Conservation (phyloP, 2,888 invertebrate species). For the Leptinotarsa haldemani region DNA sequence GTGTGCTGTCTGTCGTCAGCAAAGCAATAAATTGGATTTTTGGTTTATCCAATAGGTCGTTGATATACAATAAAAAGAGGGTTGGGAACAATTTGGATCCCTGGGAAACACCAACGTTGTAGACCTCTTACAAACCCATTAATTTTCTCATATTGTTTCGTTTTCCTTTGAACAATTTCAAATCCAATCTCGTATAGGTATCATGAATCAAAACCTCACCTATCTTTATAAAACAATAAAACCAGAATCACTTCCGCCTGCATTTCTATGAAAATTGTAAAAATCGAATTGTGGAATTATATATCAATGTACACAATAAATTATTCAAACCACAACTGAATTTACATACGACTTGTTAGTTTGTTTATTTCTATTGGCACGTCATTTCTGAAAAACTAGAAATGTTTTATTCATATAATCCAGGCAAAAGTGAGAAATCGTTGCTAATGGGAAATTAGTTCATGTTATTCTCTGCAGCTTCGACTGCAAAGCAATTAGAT, state of each 20-base stretch:
- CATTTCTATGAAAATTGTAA: slow-evolving; percentile 28
- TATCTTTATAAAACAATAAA: slow-evolving; percentile 15
- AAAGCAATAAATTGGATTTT: too few relatives aligned
- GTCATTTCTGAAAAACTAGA: slow-evolving; percentile 6
- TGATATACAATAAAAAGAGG: too few relatives aligned
- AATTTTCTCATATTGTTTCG: too few relatives aligned
- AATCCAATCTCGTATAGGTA: too few relatives aligned
- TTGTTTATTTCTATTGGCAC: slow-evolving; percentile 3
- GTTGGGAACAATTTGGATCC: too few relatives aligned
- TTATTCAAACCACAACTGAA: slow-evolving; percentile 40
- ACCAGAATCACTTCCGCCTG: slow-evolving; percentile 6
- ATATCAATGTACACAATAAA: slow-evolving; percentile 40
- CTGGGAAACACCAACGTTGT: too few relatives aligned
- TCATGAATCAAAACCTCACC: slow-evolving; percentile 6
- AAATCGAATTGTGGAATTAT: slow-evolving; percentile 42
- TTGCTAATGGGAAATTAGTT: background rate
- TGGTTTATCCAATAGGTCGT: too few relatives aligned
- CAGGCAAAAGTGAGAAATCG: background rate
- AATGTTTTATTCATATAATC: background rate
- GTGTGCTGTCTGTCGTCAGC: too few relatives aligned
- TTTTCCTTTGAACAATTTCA: too few relatives aligned
- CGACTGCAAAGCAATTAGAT: too few relatives aligned
- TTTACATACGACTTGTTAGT: slow-evolving; percentile 34
- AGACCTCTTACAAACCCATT: too few relatives aligned
- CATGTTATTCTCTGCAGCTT: too few relatives aligned